These are phyloP conservation scores for Ophion obscuratus DNA, from an alignment of 2,888 invertebrate genomes.

Conservation along the genomic window DNA sequence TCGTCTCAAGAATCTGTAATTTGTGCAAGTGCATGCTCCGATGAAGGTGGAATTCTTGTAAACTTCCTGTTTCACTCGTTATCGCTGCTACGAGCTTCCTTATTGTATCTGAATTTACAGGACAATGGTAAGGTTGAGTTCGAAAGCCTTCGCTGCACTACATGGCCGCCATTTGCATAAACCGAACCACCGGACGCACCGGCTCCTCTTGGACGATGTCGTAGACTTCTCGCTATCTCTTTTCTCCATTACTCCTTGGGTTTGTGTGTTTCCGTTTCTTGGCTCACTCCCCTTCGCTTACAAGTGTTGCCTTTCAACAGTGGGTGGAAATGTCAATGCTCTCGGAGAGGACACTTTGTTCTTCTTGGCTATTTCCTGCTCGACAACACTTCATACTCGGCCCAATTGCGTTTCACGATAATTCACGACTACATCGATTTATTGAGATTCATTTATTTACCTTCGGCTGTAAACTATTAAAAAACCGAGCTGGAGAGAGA, in stretches of 20 bases:
- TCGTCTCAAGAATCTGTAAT: slow-evolving; percentile 28
- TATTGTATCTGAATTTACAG: not conserved
- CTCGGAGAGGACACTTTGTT: slow-evolving; percentile 10
- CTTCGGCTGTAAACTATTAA: too few relatives aligned
- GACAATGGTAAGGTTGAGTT: not conserved
- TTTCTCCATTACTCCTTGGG: not conserved
- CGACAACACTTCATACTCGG: not conserved
- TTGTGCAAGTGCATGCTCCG: slow-evolving; percentile 20
- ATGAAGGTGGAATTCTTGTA: slow-evolving; percentile 55
- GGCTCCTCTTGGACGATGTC: not conserved
- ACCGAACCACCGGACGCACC: slow-evolving; percentile 45
- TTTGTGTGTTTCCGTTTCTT: not conserved
- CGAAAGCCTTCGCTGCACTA: slow-evolving; percentile 16
- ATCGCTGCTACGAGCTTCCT: slow-evolving; percentile 13
- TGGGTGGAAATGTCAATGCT: slow-evolving; percentile 10
- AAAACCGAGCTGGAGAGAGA: too few relatives aligned
- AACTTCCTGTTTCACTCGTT: slow-evolving; percentile 43
- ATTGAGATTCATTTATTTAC: too few relatives aligned
- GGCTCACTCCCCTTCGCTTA: not conserved
- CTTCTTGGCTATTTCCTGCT: slow-evolving; percentile 17
- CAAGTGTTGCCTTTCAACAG: slow-evolving; percentile 8
- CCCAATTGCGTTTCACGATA: too few relatives aligned
- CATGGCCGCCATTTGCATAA: slow-evolving; percentile 59
- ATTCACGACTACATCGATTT: too few relatives aligned
- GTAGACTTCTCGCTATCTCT: slow-evolving; percentile 20